A percentile compares a stretch with the other conserved stretches of the same genome.
These are phyloP conservation scores for Sinocyclocheilus rhinocerous DNA, from an alignment of 2,113 vertebrate species.

Conservation along the genomic window DNA sequence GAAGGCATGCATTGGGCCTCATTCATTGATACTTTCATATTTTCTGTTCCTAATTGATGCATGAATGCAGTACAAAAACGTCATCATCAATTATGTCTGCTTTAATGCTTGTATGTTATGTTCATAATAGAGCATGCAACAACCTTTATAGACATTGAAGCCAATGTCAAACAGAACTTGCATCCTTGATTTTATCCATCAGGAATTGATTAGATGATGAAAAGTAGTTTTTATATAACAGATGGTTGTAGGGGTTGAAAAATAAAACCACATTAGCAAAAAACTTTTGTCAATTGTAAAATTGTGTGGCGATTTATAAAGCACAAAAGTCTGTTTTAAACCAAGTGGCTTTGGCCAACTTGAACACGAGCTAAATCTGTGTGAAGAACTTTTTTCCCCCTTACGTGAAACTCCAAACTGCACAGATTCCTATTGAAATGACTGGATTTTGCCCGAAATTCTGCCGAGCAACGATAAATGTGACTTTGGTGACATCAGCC, in stretches of 20 bases:
- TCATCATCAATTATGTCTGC: constrained; percentile 16
- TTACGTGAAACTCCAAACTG: too few relatives aligned
- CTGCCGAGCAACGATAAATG: too few relatives aligned
- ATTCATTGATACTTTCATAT: not conserved
- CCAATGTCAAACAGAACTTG: not conserved
- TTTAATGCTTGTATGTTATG: not conserved
- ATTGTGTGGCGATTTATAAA: too few relatives aligned
- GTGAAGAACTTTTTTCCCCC: too few relatives aligned
- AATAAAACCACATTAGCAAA: not conserved
- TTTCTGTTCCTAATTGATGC: constrained; percentile 34
- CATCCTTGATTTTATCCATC: not conserved
- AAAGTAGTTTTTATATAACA: not conserved
- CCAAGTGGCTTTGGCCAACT: too few relatives aligned
- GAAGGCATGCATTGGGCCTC: too few relatives aligned
- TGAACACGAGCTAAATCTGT: too few relatives aligned
- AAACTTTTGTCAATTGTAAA: too few relatives aligned
- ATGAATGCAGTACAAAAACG: constrained; percentile 11
- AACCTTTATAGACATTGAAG: not conserved
- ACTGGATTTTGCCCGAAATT: too few relatives aligned
- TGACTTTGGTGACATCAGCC: too few relatives aligned
- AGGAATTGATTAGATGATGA: not conserved
- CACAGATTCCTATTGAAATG: too few relatives aligned
- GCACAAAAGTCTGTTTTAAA: too few relatives aligned
- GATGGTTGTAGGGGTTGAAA: not conserved
- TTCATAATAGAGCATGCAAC: constrained; percentile 2